These are phyloP conservation scores for Melanotaenia pygmaea DNA, from an alignment of 2,797 vertebrate species.

Conservation along the genomic window DNA sequence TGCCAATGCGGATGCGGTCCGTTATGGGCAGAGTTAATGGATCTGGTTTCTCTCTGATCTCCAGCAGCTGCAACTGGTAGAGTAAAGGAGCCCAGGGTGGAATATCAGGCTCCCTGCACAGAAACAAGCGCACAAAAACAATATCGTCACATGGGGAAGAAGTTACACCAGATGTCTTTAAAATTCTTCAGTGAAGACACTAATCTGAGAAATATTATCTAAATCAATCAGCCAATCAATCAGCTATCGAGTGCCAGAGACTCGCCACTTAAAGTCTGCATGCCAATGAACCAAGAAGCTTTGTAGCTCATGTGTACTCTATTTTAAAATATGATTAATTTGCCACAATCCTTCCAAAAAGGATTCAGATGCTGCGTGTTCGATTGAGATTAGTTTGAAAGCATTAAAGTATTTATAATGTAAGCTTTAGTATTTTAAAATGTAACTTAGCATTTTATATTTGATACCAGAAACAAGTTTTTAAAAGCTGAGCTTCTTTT, in stretches of 20 bases:
- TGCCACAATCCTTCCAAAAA: neutral
- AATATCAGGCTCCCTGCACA: constrained; percentile 87
- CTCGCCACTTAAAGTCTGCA: neutral
- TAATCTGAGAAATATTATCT: neutral
- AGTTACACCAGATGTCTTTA: constrained; percentile 1
- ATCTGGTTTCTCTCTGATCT: constrained; percentile 82
- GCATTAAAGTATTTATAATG: neutral
- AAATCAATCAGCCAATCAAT: neutral
- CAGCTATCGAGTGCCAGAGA: neutral
- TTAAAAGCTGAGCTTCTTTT: too few species aligned
- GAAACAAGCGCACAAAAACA: constrained; percentile 32
- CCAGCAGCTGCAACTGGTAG: constrained; percentile 88
- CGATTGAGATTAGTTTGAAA: neutral
- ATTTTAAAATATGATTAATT: neutral
- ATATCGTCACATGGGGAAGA: constrained; percentile 5
- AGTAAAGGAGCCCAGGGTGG: constrained; percentile 86
- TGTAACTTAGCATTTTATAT: neutral
- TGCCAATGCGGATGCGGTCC: constrained; percentile 85
- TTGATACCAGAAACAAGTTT: neutral
- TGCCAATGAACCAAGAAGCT: too few species aligned
- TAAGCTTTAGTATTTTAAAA: too few species aligned
- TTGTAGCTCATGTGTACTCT: neutral
- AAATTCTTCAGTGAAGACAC: neutral
- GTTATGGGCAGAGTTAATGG: constrained; percentile 73
- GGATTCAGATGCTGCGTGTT: neutral